phyloP scores from a whole-genome alignment of 35 echinoderm and acorn worm species.

The Heliocidaris erythrogramma region DNA sequence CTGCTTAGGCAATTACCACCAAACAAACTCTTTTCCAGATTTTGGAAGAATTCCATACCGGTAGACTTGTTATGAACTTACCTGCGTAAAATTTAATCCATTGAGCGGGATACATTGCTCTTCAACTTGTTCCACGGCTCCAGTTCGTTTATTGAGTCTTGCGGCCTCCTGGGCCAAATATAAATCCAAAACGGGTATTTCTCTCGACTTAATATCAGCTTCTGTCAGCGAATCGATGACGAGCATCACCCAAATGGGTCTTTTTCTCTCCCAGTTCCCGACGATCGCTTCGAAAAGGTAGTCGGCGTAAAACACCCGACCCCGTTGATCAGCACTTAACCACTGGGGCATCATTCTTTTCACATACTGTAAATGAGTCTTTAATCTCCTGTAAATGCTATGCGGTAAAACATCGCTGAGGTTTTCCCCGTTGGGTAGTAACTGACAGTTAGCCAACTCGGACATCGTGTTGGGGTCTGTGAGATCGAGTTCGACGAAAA shows the following conservation, averaged over 20 bases:
- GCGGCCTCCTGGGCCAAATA: conserved; percentile 91
- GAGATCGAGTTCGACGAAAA: conserved; percentile 95
- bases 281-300: conserved; percentile 95
- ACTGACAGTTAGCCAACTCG: conserved; percentile 82
- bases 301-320: conserved; percentile 82
- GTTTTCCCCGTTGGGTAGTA: conserved; percentile 91
- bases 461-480: conserved; percentile 82
- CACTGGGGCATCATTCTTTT: conserved; percentile 92
- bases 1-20: background rate
- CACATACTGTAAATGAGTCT: conserved; percentile 92
- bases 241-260: conserved; percentile 96
- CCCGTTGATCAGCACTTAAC: conserved; percentile 79
- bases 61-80: conserved; percentile 57
- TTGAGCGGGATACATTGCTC: conserved; percentile 96
- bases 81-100: conserved; percentile 95
- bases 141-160: conserved; percentile 83
- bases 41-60: background rate
- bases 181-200: conserved; percentile 94
- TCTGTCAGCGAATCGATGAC: conserved; percentile 96
- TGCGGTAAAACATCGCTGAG: conserved; percentile 89
- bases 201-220: conserved; percentile 89
- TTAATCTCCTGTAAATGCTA: conserved; percentile 78
- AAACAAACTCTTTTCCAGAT: conserved; percentile 2
- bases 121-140: conserved; percentile 88
- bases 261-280: conserved; percentile 94